Percentiles rank a stretch among this genome's conserved stretches.
Evolutionary conservation across 2,113 vertebrate species (phyloP).

Genomic region (Amblyornis subalaris): DNA sequence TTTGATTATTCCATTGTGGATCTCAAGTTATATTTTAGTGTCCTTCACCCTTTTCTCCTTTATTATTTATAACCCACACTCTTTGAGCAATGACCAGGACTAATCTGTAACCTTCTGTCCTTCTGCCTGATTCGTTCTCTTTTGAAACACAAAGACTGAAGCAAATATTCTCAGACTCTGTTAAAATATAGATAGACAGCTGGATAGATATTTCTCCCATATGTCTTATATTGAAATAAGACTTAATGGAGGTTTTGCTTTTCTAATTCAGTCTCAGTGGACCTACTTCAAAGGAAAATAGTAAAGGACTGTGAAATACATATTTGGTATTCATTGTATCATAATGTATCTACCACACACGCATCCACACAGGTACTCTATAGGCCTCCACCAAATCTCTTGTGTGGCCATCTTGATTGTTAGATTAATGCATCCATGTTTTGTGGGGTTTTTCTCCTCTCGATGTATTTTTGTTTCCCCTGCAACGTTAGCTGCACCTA

Average conservation of each 20-base stretch:
- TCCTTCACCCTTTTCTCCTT: conserved; percentile 91
- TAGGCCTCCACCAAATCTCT: not conserved
- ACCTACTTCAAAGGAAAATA: conserved; percentile 42
- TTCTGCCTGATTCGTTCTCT: conserved; percentile 94
- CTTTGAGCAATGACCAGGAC: conserved; percentile 99
- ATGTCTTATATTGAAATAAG: conserved; percentile 84
- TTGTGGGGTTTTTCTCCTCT: not conserved
- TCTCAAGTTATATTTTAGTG: conserved; percentile 86
- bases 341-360: not conserved
- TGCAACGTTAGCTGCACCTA: conserved; percentile 50
- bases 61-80: conserved; percentile 98
- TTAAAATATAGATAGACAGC: conserved; percentile 73
- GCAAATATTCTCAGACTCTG: conserved; percentile 77
- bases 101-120: conserved; percentile 99
- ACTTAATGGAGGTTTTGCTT: conserved; percentile 71
- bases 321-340: conserved; percentile 55
- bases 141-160: conserved; percentile 93
- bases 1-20: conserved; percentile 89
- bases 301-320: not conserved
- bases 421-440: conserved; percentile 27
- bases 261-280: conserved; percentile 78
- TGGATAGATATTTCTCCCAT: conserved; percentile 79
- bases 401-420: not conserved
- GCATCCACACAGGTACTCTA: not conserved
- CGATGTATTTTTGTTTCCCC: conserved; percentile 1